Conservation (phyloP, 1,140 invertebrate genomes). For the Papilio machaon region DNA sequence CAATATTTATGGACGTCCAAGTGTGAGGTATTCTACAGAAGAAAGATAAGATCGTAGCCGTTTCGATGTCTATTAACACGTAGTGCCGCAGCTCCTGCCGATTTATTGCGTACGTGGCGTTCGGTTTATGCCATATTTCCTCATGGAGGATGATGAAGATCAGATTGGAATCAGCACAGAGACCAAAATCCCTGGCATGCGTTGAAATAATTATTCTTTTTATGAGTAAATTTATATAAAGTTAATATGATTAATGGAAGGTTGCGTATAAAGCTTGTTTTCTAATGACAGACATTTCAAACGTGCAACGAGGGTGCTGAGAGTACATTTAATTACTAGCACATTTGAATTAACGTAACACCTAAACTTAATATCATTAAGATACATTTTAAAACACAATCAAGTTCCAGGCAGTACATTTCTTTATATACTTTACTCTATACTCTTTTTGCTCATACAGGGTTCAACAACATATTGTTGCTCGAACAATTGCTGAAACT, state of each 20-base stretch:
- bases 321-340: neutral
- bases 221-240: too few relatives aligned
- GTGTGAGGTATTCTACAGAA: constrained; percentile 27
- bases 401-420: too few relatives aligned
- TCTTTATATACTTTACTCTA: too few relatives aligned
- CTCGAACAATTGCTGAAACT: too few relatives aligned
- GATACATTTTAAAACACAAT: too few relatives aligned
- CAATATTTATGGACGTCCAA: neutral
- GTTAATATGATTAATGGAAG: too few relatives aligned
- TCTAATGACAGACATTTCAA: neutral
- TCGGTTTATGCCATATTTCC: constrained; percentile 23
- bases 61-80: constrained; percentile 37
- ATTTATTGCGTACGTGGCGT: constrained; percentile 31
- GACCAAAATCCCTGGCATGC: neutral
- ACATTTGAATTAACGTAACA: neutral
- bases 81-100: neutral
- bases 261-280: too few relatives aligned
- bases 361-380: neutral
- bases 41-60: constrained; percentile 29
- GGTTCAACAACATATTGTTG: too few relatives aligned
- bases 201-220: neutral
- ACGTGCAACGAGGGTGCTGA: neutral
- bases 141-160: neutral
- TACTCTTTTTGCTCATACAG: too few relatives aligned
- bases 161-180: neutral